Percentiles rank a stretch among this genome's conserved stretches.
These are phyloP conservation scores for Brenthis daphne DNA, from an alignment of 2,888 invertebrate species.

Conservation along the genomic window DNA sequence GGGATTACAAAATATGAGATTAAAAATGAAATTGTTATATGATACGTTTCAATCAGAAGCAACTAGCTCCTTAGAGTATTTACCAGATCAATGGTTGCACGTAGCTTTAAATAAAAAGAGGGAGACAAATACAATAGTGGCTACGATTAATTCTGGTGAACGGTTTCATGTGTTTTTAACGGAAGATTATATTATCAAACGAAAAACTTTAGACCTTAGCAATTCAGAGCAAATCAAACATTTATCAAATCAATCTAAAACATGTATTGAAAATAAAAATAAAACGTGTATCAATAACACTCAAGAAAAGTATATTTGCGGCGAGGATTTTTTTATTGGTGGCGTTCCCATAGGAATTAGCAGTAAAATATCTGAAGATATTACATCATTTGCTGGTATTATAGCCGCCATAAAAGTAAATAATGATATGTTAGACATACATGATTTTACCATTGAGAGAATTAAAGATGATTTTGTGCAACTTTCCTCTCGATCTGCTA, in stretches of 20 bases:
- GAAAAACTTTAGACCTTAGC: too few species aligned
- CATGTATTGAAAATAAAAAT: background rate
- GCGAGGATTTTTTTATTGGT: conserved; percentile 66
- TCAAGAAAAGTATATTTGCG: conserved; percentile 49
- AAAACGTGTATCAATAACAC: conserved; percentile 12
- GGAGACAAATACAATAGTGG: conserved; percentile 65
- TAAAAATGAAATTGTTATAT: conserved; percentile 62
- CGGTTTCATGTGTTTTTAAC: conserved; percentile 60
- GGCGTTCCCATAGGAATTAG: conserved; percentile 56
- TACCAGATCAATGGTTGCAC: conserved; percentile 68
- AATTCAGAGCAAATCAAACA: too few species aligned
- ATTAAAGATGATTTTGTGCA: conserved; percentile 57
- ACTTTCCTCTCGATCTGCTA: conserved; percentile 68
- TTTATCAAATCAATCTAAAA: too few species aligned
- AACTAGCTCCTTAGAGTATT: conserved; percentile 61
- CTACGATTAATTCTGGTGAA: conserved; percentile 64
- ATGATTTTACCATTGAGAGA: conserved; percentile 58
- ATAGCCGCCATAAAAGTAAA: conserved; percentile 63
- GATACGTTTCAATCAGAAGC: conserved; percentile 57
- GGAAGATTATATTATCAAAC: conserved; percentile 27
- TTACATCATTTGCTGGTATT: conserved; percentile 55
- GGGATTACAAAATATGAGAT: conserved; percentile 61
- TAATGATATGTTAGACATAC: conserved; percentile 57
- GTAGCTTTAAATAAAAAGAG: conserved; percentile 59
- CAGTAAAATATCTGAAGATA: conserved; percentile 49